These are phyloP conservation scores for Mola mola DNA, from an alignment of 2,113 vertebrate species.

Conservation along the genomic window DNA sequence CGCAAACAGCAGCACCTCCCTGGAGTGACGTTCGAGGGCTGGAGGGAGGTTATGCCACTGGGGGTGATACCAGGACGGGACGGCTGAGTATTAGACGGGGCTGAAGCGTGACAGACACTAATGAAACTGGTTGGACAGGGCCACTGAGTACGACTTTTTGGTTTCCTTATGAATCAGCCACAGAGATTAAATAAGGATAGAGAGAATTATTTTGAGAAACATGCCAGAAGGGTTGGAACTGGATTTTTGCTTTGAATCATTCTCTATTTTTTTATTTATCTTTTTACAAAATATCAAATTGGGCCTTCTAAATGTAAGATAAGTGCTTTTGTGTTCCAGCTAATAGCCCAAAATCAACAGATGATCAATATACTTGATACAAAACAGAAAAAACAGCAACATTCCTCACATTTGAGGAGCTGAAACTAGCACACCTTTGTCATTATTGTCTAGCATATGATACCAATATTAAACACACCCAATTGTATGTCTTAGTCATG, in stretches of 20 bases:
- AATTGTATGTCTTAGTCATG: too few species aligned
- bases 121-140: constrained; percentile 57
- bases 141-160: constrained; percentile 15
- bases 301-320: background rate
- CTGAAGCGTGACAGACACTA: background rate
- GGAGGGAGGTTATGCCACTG: constrained; percentile 21
- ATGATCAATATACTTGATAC: background rate
- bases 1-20: constrained; percentile 52
- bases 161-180: constrained; percentile 45
- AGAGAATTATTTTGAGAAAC: background rate
- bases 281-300: background rate
- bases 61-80: constrained; percentile 27
- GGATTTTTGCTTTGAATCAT: background rate
- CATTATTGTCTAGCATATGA: background rate
- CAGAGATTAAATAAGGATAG: background rate
- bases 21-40: constrained; percentile 36
- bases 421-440: too few species aligned
- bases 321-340: background rate
- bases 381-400: background rate
- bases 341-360: background rate
- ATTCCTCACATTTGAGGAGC: background rate
- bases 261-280: too few species aligned
- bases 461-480: too few species aligned
- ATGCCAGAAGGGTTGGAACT: background rate
- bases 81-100: constrained; percentile 28